Evolutionary conservation across 1,140 invertebrate species (phyloP), one percentile per base, ranked within the genome.

Genomic region (Drosophila santomea): DNA sequence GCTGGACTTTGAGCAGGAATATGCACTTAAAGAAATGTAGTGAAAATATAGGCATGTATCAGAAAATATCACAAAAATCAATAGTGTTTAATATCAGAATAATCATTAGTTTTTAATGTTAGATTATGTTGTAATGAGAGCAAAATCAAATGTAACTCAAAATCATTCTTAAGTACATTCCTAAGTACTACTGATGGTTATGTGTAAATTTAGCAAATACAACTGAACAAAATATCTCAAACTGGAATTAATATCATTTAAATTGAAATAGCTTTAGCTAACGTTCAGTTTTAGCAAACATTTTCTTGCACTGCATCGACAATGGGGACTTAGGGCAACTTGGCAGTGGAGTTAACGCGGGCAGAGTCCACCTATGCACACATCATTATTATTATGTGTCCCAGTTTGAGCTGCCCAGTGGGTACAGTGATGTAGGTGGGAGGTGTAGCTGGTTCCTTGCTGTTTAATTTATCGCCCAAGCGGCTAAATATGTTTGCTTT

Each of bases 401-500:
- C 80, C 69, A 68, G 63, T 78, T 78, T 39, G 57, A 36, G 45
- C 43, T 44, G 44, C 23, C 54, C 62, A 15, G 63, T 52, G 38
- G 4, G 4, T 1, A 20, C 2, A 1, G 20, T 2, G 20, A 20
- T 20, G 20, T 1, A 20, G 20, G 20, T 20, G 20, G 20, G 20
- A 20, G 4, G 25, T 4, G 25, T 43, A 62, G 59, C 43, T 48
- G 56, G 71, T 36, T 84, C 45, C 73, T 68, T 57, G 74, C 68
- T 81, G 75, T 88, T 83, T 86, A 83, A 89, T 89, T 88, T 89
- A 89, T 73, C 73, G 80, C 58, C 71, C 67, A 69, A 59, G 62
- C 39, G 57, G 58, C 73, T 84, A 75, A 84, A 78, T 80, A 78
- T 84, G 84, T 84, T 80, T 83, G 55, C 82, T 59, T 75, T 72